Percentiles rank a stretch among this genome's conserved stretches.
phyloP scores from a whole-genome alignment of 2,113 vertebrate genomes.

The Amblyopsis rosae region DNA sequence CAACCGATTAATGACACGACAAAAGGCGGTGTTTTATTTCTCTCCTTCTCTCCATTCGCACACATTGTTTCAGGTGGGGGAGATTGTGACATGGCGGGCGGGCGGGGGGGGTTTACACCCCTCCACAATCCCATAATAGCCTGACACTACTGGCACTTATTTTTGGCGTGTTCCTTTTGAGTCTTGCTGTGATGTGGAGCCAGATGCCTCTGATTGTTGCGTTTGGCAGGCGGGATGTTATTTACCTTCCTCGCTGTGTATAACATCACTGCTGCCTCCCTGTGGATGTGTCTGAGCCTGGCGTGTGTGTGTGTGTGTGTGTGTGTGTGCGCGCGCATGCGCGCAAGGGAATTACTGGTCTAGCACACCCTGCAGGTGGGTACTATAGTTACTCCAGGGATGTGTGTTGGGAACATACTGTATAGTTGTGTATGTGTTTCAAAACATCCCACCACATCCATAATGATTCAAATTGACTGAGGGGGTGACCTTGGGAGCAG shows the following conservation, averaged over 20 bases:
- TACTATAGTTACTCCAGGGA: conserved; percentile 43
- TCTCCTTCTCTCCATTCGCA: conserved; percentile 28
- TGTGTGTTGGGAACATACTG: conserved; percentile 40
- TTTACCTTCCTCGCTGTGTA: conserved; percentile 31
- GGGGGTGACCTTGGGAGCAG: conserved; percentile 82
- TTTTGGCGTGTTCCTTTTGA: conserved; percentile 16
- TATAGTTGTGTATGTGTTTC: conserved; percentile 46
- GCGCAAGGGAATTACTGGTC: conserved; percentile 4
- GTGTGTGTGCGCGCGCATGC: background rate
- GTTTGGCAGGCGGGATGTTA: conserved; percentile 25
- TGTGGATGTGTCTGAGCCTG: conserved; percentile 35
- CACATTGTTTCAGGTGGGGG: background rate
- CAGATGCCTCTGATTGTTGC: conserved; percentile 18
- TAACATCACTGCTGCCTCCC: conserved; percentile 14
- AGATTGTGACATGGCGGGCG: no score
- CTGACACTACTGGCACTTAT: background rate
- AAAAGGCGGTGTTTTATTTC: background rate
- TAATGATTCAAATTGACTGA: conserved; percentile 83
- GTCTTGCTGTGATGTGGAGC: conserved; percentile 1
- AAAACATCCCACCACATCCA: conserved; percentile 67
- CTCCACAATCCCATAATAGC: conserved; percentile 28
- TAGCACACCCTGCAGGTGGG: background rate
- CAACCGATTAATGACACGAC: conserved; percentile 31
- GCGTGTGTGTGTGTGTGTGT: background rate
- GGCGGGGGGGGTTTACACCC: no score